Conservation (phyloP, 2,113 vertebrate species). For the Nymphicus hollandicus region DNA sequence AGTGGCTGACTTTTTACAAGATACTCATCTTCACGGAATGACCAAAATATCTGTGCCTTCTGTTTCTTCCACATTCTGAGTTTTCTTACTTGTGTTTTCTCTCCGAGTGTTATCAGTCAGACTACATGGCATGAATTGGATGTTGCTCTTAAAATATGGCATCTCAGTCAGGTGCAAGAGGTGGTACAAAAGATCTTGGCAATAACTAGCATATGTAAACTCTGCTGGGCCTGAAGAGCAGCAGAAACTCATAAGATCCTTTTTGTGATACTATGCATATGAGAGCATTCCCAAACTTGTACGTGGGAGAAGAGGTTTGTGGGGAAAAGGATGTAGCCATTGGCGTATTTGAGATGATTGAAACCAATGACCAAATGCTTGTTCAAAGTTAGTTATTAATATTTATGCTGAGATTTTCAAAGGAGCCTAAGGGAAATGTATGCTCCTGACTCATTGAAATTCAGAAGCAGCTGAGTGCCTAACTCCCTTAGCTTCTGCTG, state of each 20-base stretch:
- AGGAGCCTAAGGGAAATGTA: slow-evolving; percentile 27
- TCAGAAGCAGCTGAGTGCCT: slow-evolving; percentile 26
- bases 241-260: background rate
- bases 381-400: slow-evolving; percentile 51
- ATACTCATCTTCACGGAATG: background rate
- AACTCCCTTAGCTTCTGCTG: slow-evolving; percentile 47
- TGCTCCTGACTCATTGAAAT: slow-evolving; percentile 46
- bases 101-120: background rate
- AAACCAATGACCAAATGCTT: slow-evolving; percentile 51
- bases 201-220: background rate
- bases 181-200: background rate
- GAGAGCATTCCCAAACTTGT: background rate
- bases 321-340: background rate
- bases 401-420: slow-evolving; percentile 51
- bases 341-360: slow-evolving; percentile 13
- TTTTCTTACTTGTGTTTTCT: background rate
- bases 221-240: background rate
- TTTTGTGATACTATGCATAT: background rate
- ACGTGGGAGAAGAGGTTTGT: background rate
- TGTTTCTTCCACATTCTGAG: background rate
- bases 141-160: background rate
- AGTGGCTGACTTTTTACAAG: background rate
- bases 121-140: background rate
- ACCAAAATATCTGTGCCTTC: background rate
- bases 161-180: background rate